Base-by-base conservation (phyloP, 2,888 invertebrate genomes). In the Sepioteuthis lessoniana region DNA sequence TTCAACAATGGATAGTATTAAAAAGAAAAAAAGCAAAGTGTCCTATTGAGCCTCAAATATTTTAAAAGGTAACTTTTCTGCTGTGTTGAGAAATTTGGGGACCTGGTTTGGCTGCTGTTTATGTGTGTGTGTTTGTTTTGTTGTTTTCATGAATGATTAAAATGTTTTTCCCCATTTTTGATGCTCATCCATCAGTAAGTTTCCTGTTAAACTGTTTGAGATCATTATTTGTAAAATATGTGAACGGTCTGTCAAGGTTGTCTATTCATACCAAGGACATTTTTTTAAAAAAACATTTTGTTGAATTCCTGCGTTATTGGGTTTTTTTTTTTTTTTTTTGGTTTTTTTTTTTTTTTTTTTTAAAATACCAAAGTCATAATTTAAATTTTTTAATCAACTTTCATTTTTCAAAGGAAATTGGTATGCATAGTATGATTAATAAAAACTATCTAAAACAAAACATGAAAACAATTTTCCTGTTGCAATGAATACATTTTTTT, bases 1-100 rank as follows among this genome's bases (percentile, higher is more conserved):
- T 76, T 76, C 76, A 35, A 76, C n/a, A 76, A 76, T 76, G 76
- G 35, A 35, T 76, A 76, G 76, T 76, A 76, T 76, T 76, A 76
- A n/a, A 76, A 76, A n/a, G 76, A 3, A 76, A 76, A 76, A 76
- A 76, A 76, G 76, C 76, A 76, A 76, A 76, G 76, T 76, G 76
- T 76, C 76, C 76, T 76, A 76, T 76, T 76, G 76, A 76, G 76
- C 76, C 76, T 76, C 76, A 76, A 76, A 76, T 76, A n/a, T 76
- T 76, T 76, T 76, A 76, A 76, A 76, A 76, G 76, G 76, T 76
- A 76, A 76, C 76, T 76, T 35, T 76, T 35, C 76, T 76, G 76
- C n/a, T 76, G 76, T n/a, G 76, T 76, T 76, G 76, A 76, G 76
- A 76, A 76, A 76, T 76, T 19, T 76, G 76, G 76, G 76, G 76